phyloP scores from a whole-genome alignment of 2,888 invertebrate genomes.

The Ennomos erosarius region DNA sequence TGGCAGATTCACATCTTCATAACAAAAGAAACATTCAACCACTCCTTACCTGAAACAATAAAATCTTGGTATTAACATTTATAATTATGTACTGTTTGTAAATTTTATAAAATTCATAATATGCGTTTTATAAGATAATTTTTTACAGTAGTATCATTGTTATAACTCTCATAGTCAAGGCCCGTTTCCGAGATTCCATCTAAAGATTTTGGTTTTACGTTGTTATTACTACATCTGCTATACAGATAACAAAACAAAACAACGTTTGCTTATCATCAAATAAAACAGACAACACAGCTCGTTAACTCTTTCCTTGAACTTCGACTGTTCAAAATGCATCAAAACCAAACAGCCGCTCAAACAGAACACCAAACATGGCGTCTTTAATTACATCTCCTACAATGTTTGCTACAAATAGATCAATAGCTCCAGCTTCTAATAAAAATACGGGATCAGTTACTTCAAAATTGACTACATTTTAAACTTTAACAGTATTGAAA shows the following conservation, averaged over 20 bases:
- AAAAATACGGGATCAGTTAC: conserved; percentile 38
- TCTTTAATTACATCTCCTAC: conserved; percentile 54
- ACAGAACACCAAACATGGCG: conserved; percentile 43
- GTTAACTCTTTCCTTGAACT: conserved; percentile 37
- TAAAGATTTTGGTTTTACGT: too few relatives aligned
- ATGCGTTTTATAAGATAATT: too few relatives aligned
- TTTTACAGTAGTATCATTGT: too few relatives aligned
- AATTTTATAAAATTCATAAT: too few relatives aligned
- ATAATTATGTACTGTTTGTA: too few relatives aligned
- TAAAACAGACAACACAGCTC: conserved; percentile 20
- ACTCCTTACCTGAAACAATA: conserved; percentile 6
- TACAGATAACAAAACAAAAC: background rate
- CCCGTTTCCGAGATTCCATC: too few relatives aligned
- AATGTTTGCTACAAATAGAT: conserved; percentile 60
- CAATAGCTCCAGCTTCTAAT: conserved; percentile 48
- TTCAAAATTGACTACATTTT: conserved; percentile 7
- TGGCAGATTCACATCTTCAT: too few relatives aligned
- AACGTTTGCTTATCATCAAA: background rate
- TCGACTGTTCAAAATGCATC: conserved; percentile 29
- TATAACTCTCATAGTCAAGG: too few relatives aligned
- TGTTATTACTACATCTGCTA: too few relatives aligned
- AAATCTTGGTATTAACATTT: background rate
- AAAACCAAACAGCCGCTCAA: conserved; percentile 31
- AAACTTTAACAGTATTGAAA: conserved; percentile 3
- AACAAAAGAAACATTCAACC: too few relatives aligned